phyloP scores from a whole-genome alignment of 2,888 invertebrate species.

The Zelleria hepariella region DNA sequence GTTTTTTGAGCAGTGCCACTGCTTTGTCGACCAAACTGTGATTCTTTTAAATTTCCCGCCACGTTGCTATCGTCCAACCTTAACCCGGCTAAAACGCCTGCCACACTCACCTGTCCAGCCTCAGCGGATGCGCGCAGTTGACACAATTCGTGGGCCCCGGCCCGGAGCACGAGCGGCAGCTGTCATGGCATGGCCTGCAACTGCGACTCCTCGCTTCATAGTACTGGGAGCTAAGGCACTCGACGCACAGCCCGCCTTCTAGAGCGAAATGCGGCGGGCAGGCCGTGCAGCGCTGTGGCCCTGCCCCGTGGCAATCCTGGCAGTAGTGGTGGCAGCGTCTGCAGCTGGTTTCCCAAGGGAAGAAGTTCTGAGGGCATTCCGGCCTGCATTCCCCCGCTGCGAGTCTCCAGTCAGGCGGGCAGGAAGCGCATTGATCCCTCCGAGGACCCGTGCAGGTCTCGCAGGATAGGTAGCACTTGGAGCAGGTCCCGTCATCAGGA shows the following conservation, averaged over 20 bases:
- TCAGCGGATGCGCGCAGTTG: conserved; percentile 77
- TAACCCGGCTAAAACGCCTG: too few species aligned
- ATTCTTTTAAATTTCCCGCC: too few species aligned
- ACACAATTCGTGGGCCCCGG: conserved; percentile 80
- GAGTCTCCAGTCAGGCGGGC: conserved; percentile 84
- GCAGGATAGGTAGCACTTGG: conserved; percentile 87
- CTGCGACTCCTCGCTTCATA: conserved; percentile 79
- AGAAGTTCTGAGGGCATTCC: conserved; percentile 88
- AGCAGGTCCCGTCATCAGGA: conserved; percentile 86
- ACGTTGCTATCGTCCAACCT: too few species aligned
- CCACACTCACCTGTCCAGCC: conserved; percentile 75
- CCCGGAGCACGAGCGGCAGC: conserved; percentile 79
- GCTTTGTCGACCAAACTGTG: too few species aligned
- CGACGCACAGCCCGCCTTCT: conserved; percentile 79
- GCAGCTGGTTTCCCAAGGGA: conserved; percentile 86
- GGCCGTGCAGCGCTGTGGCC: conserved; percentile 80
- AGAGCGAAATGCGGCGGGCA: conserved; percentile 81
- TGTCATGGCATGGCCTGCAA: conserved; percentile 79
- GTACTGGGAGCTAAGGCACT: conserved; percentile 81
- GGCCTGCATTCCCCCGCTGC: conserved; percentile 88
- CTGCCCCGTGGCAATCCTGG: conserved; percentile 87
- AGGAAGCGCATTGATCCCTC: conserved; percentile 87
- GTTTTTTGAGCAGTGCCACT: too few species aligned
- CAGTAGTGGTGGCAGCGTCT: conserved; percentile 92
- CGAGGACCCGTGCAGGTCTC: conserved; percentile 88